Conservation (phyloP, 2,113 vertebrate species). For the Petrocephalus zakoni region DNA sequence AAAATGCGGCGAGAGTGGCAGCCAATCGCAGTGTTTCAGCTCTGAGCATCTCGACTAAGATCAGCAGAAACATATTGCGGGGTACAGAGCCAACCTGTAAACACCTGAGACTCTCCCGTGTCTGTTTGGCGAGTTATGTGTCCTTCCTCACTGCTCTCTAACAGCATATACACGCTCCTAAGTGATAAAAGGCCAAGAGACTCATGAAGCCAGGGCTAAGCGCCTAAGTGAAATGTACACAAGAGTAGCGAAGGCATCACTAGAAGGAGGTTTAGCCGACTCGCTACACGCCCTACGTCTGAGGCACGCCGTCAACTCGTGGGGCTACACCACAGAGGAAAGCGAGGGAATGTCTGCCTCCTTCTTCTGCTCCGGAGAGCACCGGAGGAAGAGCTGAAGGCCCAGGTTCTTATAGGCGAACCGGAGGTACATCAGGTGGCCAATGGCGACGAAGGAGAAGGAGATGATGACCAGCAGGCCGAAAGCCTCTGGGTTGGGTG, state of each 20-base stretch:
- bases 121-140: neutral
- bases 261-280: neutral
- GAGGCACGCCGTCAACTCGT: conserved; percentile 32
- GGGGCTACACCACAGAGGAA: conserved; percentile 53
- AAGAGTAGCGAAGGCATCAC: neutral
- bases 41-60: neutral
- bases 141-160: neutral
- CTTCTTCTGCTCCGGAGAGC: conserved; percentile 61
- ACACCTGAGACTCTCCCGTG: neutral
- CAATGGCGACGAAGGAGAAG: conserved; percentile 92
- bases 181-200: neutral
- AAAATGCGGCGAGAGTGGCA: neutral
- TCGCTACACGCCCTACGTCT: neutral
- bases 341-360: conserved; percentile 48
- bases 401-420: conserved; percentile 84
- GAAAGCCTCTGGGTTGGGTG: conserved; percentile 91
- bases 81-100: neutral
- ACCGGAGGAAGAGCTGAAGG: conserved; percentile 74
- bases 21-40: neutral
- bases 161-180: neutral
- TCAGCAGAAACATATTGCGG: neutral
- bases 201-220: neutral
- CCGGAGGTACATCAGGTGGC: conserved; percentile 92
- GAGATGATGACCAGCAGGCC: conserved; percentile 93
- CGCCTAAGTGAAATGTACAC: neutral